Percentiles rank a stretch among this genome's conserved stretches.
phyloP scores from a whole-genome alignment of 2,113 vertebrate genomes.

The Xyliphius kryptos region DNA sequence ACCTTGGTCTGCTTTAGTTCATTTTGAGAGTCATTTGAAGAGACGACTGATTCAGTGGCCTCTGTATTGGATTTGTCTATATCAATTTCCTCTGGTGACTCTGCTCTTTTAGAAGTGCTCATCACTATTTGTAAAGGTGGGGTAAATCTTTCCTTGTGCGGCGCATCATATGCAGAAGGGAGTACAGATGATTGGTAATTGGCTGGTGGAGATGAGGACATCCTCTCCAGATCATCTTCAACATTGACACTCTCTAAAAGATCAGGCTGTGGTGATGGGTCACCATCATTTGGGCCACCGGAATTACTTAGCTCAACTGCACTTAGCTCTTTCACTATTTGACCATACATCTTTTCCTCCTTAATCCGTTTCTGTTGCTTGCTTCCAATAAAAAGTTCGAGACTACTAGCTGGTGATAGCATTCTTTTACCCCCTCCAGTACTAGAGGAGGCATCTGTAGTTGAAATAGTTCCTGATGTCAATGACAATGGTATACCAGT shows the following conservation, averaged over 20 bases:
- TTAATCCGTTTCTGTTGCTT: slow-evolving; percentile 96
- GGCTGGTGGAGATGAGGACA: slow-evolving; percentile 74
- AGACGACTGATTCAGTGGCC: slow-evolving; percentile 73
- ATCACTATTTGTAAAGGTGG: slow-evolving; percentile 76
- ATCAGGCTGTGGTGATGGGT: slow-evolving; percentile 65
- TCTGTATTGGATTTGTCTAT: slow-evolving; percentile 78
- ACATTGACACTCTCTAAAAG: slow-evolving; percentile 73
- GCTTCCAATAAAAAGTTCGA: slow-evolving; percentile 89
- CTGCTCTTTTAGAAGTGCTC: slow-evolving; percentile 72
- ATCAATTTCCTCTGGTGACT: slow-evolving; percentile 83
- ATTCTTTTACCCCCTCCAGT: slow-evolving; percentile 87
- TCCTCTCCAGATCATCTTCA: slow-evolving; percentile 74
- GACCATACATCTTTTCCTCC: slow-evolving; percentile 96
- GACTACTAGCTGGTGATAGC: slow-evolving; percentile 91
- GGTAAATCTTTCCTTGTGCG: slow-evolving; percentile 70
- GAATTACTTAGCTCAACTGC: slow-evolving; percentile 88
- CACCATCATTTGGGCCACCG: slow-evolving; percentile 67
- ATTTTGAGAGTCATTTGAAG: slow-evolving; percentile 64
- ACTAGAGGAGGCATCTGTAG: slow-evolving; percentile 72
- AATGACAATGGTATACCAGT: slow-evolving; percentile 83
- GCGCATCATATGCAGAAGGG: slow-evolving; percentile 62
- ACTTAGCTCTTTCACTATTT: slow-evolving; percentile 91
- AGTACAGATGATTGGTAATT: slow-evolving; percentile 56
- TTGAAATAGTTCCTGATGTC: slow-evolving; percentile 75
- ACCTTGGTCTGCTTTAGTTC: slow-evolving; percentile 58